Conservation (phyloP, 2,797 vertebrate genomes). For the Podargus strigoides region DNA sequence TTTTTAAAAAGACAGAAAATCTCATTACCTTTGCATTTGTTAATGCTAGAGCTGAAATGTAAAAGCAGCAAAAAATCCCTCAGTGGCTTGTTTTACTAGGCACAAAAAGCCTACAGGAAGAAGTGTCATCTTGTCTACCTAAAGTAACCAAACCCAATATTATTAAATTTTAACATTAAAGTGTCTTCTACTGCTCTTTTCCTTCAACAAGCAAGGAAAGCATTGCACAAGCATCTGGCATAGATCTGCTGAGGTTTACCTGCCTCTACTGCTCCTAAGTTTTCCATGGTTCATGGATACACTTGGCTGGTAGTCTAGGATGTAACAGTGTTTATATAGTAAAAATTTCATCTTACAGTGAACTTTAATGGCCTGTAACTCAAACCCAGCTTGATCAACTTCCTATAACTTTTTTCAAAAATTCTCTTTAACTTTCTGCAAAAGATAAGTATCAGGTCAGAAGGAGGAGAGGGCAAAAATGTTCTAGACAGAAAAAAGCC, state of each 20-base stretch:
- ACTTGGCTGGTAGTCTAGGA: slow-evolving; percentile 6
- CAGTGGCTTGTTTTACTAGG: slow-evolving; percentile 31
- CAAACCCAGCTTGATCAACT: slow-evolving; percentile 6
- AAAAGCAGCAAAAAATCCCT: slow-evolving; percentile 50
- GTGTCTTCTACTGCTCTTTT: neutral
- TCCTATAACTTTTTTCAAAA: slow-evolving; percentile 13
- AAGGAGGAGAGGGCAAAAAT: neutral
- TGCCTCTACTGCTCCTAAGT: neutral
- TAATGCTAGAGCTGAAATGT: slow-evolving; percentile 47
- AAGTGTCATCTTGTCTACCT: slow-evolving; percentile 41
- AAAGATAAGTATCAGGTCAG: slow-evolving; percentile 5
- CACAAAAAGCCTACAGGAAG: slow-evolving; percentile 30
- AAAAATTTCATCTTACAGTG: slow-evolving; percentile 36
- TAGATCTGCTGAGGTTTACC: slow-evolving; percentile 3
- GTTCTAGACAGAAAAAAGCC: neutral
- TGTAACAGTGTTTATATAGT: slow-evolving; percentile 34
- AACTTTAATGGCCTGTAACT: slow-evolving; percentile 47
- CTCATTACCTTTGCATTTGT: slow-evolving; percentile 56
- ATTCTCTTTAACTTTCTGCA: neutral
- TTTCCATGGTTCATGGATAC: neutral
- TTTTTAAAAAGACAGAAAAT: slow-evolving; percentile 47
- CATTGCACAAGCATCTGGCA: neutral
- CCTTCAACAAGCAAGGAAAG: neutral
- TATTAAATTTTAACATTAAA: neutral
- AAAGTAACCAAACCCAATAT: slow-evolving; percentile 1